Conservation (phyloP, 2,888 invertebrate species). For the Mimumesa dahlbomi region DNA sequence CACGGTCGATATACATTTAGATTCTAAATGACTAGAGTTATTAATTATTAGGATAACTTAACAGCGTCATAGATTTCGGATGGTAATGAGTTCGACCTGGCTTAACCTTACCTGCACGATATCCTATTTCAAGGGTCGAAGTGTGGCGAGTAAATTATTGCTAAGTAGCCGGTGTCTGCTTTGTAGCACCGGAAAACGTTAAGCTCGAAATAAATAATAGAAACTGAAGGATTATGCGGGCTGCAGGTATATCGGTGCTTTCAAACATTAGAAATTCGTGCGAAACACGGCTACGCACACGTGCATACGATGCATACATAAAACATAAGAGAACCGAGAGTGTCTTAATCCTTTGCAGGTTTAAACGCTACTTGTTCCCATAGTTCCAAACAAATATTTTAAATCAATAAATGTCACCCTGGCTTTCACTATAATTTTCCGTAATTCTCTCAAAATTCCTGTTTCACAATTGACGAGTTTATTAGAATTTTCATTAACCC, state of each 20-base stretch:
- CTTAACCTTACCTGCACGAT: conserved; percentile 4
- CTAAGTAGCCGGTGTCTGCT: not conserved
- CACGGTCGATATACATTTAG: not conserved
- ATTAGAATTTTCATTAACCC: too few species aligned
- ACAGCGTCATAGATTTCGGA: not conserved
- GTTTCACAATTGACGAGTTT: too few species aligned
- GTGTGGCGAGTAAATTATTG: not conserved
- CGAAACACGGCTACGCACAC: not conserved
- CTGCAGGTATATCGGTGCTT: not conserved
- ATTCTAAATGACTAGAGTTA: not conserved
- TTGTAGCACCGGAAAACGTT: not conserved
- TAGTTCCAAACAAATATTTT: too few species aligned
- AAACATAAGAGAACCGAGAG: too few species aligned
- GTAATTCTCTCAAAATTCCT: too few species aligned
- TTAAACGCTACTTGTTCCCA: too few species aligned
- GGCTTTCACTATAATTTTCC: too few species aligned
- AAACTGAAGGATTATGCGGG: not conserved
- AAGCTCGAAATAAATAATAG: not conserved
- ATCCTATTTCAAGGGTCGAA: conserved; percentile 1
- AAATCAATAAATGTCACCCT: too few species aligned
- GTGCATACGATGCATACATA: not conserved
- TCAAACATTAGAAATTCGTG: too few species aligned
- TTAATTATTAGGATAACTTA: not conserved
- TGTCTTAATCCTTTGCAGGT: too few species aligned
- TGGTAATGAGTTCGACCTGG: not conserved